Evolutionary conservation across 2,113 vertebrate genomes (phyloP).

Genomic region (Paramormyrops kingsleyae): DNA sequence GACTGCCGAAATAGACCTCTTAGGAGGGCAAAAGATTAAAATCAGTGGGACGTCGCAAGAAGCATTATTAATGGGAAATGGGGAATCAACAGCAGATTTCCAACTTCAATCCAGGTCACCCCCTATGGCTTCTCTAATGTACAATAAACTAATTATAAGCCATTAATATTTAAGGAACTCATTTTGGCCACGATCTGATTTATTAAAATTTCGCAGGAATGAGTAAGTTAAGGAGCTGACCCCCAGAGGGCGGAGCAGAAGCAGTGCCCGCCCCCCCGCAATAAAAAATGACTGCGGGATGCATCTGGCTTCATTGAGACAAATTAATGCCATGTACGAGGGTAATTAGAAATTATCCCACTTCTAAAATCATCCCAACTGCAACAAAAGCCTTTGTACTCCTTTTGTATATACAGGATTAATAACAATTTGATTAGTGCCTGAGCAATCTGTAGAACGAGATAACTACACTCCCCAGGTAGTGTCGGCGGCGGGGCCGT

Average conservation of each 20-base stretch:
- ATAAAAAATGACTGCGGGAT: slow-evolving; percentile 51
- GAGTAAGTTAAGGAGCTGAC: slow-evolving; percentile 52
- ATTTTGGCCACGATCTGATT: slow-evolving; percentile 61
- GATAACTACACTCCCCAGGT: slow-evolving; percentile 38
- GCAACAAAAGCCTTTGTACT: slow-evolving; percentile 27
- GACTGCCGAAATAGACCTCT: slow-evolving; percentile 62
- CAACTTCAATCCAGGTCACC: slow-evolving; percentile 38
- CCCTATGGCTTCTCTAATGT: slow-evolving; percentile 45
- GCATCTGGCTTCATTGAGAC: slow-evolving; percentile 62
- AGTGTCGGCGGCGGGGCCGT: neutral
- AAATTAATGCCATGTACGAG: slow-evolving; percentile 51
- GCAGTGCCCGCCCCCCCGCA: slow-evolving; percentile 35
- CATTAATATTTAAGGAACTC: slow-evolving; percentile 68
- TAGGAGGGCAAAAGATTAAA: slow-evolving; percentile 70
- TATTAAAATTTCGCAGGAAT: slow-evolving; percentile 54
- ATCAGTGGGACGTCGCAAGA: slow-evolving; percentile 68
- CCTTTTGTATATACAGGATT: slow-evolving; percentile 21
- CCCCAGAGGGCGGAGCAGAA: slow-evolving; percentile 43
- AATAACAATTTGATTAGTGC: slow-evolving; percentile 34
- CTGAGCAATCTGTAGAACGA: slow-evolving; percentile 27
- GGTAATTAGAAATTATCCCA: slow-evolving; percentile 52
- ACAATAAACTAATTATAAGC: slow-evolving; percentile 69
- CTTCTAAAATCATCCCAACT: slow-evolving; percentile 38
- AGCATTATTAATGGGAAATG: slow-evolving; percentile 55
- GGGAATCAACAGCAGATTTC: slow-evolving; percentile 34